A percentile compares a stretch with the other conserved stretches of the same genome.
These are phyloP conservation scores for Saccostrea echinata DNA, from an alignment of 1,140 invertebrate species.

Conservation along the genomic window DNA sequence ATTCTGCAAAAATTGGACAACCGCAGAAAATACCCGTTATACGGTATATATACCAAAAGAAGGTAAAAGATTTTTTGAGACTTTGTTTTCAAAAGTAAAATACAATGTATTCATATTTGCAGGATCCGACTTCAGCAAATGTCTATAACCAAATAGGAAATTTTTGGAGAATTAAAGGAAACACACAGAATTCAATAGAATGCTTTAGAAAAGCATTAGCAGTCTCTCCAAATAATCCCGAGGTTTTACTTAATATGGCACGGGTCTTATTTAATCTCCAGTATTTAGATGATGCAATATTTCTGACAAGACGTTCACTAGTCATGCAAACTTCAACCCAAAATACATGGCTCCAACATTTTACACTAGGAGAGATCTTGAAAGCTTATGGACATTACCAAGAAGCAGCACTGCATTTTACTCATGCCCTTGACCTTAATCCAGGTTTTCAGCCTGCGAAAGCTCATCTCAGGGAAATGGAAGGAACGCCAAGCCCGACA, in stretches of 20 bases:
- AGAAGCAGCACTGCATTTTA: constrained; percentile 89
- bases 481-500: constrained; percentile 72
- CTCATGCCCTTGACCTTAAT: constrained; percentile 89
- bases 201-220: constrained; percentile 92
- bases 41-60: too few species aligned
- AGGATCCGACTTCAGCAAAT: constrained; percentile 92
- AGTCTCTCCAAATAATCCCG: constrained; percentile 91
- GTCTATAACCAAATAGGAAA: constrained; percentile 94
- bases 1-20: too few species aligned
- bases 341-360: constrained; percentile 94
- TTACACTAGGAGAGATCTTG: constrained; percentile 86
- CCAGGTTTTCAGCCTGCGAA: constrained; percentile 90
- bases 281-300: constrained; percentile 93
- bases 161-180: constrained; percentile 89
- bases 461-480: constrained; percentile 86
- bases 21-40: too few species aligned
- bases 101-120: constrained; percentile 67
- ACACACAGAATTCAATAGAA: constrained; percentile 90
- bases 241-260: constrained; percentile 90
- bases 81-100: background rate
- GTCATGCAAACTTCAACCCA: constrained; percentile 89
- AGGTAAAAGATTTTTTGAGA: background rate
- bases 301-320: constrained; percentile 87
- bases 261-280: constrained; percentile 91
- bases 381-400: constrained; percentile 90